Conservation (phyloP, 2,797 vertebrate species). For the Otolemur crassicaudatus region DNA sequence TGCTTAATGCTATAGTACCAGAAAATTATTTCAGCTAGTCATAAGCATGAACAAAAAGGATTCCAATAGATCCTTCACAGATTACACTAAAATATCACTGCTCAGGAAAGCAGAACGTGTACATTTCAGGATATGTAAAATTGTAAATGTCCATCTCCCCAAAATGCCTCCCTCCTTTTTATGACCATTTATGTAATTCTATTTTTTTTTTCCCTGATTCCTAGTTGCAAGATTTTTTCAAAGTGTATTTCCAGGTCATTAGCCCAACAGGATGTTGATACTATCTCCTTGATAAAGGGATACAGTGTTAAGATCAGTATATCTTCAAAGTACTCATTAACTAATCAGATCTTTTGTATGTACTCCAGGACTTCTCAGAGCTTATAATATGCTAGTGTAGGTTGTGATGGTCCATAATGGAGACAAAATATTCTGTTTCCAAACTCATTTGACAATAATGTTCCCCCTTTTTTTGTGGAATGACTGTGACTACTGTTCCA, state of each 20-base stretch:
- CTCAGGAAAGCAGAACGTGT: neutral
- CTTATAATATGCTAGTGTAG: neutral
- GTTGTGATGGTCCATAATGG: neutral
- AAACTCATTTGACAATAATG: conserved; percentile 42
- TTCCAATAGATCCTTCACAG: neutral
- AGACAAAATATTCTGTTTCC: neutral
- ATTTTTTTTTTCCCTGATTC: neutral
- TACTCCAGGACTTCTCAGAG: neutral
- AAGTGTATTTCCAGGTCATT: conserved; percentile 17
- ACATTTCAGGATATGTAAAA: neutral
- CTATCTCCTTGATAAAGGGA: neutral
- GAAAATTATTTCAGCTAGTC: conserved; percentile 13
- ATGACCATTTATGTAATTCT: neutral
- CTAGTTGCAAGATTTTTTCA: neutral
- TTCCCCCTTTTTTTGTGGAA: neutral
- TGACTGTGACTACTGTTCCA: conserved; percentile 1
- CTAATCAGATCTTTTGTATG: neutral
- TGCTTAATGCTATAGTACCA: neutral
- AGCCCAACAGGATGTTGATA: neutral
- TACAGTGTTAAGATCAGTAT: conserved; percentile 6
- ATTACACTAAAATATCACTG: neutral
- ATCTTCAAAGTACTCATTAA: neutral
- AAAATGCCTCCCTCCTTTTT: neutral
- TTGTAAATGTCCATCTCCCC: neutral
- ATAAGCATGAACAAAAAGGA: conserved; percentile 3